Evolutionary conservation across 2,888 invertebrate species (phyloP), one percentile per base, ranked within the genome.

Genomic region (Thereva nobilitata): DNA sequence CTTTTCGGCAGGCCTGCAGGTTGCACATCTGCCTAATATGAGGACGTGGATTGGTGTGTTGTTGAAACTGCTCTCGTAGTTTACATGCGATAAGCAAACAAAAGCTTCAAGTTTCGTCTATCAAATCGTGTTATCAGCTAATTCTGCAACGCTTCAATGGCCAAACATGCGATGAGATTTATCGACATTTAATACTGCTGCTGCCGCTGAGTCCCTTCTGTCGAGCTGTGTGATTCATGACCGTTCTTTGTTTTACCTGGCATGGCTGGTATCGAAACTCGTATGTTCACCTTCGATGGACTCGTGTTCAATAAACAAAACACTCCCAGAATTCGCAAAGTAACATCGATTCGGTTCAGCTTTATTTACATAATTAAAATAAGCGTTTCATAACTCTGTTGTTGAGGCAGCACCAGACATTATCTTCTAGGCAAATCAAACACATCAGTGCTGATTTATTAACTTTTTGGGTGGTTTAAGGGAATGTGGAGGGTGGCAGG

Each of bases 121-220:
- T 6, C 41, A 6, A 10, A 6, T 55, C 40, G 23, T 55, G 23
- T 10, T 55, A 55, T 42, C 55, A 42, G 12, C 23, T 40, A 41
- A 40, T 3, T 23, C 37, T 44, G 44, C n/a, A 34, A 56, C 44
- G 56, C 42, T 42, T 56, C 45, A 44, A 23, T 23, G 44, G 34
- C 23, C 35, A 56, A 56, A 56, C 56, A 56, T 56, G 56, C 9
- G 56, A 56, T 44, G 56, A 56, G 10, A 40, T 40, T 41, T 40
- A 41, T 54, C 40, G 54, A 54, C 41, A 37, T 40, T 41, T 23
- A 23, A 23, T 23, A 23, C 23, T 2, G 23, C 23, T 23, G 23
- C 23, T 23, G 23, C 23, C 23, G 23, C 23, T 23, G 23, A 23
- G 23, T 23, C 23, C 23, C 23, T 23, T 23, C 23, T 23, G 23